A percentile compares a stretch with the other conserved stretches of the same genome.
These are phyloP conservation scores for Eupithecia exiguata DNA, from an alignment of 2,888 invertebrate genomes.

Conservation along the genomic window DNA sequence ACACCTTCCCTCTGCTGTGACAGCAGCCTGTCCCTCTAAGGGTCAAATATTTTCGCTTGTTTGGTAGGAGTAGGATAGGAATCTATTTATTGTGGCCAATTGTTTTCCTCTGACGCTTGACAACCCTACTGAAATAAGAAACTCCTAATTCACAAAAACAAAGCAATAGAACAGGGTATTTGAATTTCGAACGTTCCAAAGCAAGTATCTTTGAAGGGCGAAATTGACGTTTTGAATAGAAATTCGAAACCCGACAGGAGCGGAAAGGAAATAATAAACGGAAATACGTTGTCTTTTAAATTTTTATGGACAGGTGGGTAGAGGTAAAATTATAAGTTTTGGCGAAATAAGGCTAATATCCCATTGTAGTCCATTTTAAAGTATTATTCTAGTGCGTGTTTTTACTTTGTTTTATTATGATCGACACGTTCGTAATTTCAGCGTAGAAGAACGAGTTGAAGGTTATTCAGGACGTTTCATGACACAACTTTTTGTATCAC, in stretches of 20 bases:
- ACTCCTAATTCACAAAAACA: background rate
- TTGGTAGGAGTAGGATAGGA: no score
- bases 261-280: slow-evolving; percentile 5
- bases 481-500: no score
- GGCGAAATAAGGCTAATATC: background rate
- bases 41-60: no score
- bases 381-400: background rate
- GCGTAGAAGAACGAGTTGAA: background rate
- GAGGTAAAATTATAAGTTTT: no score
- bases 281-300: background rate
- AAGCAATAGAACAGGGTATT: slow-evolving; percentile 1
- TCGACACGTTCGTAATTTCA: background rate
- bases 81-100: background rate
- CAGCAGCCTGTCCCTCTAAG: no score
- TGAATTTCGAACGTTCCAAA: background rate
- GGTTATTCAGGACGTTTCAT: no score
- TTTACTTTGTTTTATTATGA: no score
- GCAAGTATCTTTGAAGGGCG: background rate
- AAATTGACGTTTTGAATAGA: slow-evolving; percentile 3
- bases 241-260: background rate
- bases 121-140: slow-evolving; percentile 6
- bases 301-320: background rate
- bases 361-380: background rate
- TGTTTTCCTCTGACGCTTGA: background rate
- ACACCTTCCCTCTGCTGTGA: no score